phyloP scores from a whole-genome alignment of 2,888 invertebrate species.

The Malacosoma neustria region DNA sequence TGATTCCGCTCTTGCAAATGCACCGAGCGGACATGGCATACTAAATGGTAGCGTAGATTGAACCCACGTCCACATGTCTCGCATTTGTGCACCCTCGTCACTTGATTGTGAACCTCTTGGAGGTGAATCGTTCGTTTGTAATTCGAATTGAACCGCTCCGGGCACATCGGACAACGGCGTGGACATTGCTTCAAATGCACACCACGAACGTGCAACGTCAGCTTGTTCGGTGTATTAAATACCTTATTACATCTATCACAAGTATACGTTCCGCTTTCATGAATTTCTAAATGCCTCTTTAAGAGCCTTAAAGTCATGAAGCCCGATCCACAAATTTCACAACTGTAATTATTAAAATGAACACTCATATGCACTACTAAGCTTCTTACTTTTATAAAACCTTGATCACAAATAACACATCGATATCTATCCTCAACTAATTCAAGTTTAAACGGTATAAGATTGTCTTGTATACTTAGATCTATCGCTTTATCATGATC shows the following conservation, averaged over 20 bases:
- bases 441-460: constrained; percentile 57
- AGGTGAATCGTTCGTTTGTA: constrained; percentile 62
- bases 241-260: constrained; percentile 57
- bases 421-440: constrained; percentile 36
- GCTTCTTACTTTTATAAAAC: constrained; percentile 54
- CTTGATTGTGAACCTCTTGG: constrained; percentile 61
- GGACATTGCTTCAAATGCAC: constrained; percentile 59
- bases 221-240: constrained; percentile 55
- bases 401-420: constrained; percentile 53
- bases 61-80: constrained; percentile 59
- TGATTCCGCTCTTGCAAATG: constrained; percentile 66
- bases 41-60: constrained; percentile 56
- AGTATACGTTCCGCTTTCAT: constrained; percentile 56
- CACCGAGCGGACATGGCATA: constrained; percentile 58
- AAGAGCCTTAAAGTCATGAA: constrained; percentile 59
- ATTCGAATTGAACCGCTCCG: constrained; percentile 61
- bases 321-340: constrained; percentile 60
- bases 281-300: constrained; percentile 62
- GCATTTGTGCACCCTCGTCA: constrained; percentile 60
- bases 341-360: constrained; percentile 64
- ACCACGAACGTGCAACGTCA: constrained; percentile 50
- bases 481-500: constrained; percentile 48
- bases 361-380: constrained; percentile 66
- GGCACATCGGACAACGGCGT: constrained; percentile 57
- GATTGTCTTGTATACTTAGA: constrained; percentile 52